Conservation (phyloP, 1,140 invertebrate species). For the Lethocerus indicus region DNA sequence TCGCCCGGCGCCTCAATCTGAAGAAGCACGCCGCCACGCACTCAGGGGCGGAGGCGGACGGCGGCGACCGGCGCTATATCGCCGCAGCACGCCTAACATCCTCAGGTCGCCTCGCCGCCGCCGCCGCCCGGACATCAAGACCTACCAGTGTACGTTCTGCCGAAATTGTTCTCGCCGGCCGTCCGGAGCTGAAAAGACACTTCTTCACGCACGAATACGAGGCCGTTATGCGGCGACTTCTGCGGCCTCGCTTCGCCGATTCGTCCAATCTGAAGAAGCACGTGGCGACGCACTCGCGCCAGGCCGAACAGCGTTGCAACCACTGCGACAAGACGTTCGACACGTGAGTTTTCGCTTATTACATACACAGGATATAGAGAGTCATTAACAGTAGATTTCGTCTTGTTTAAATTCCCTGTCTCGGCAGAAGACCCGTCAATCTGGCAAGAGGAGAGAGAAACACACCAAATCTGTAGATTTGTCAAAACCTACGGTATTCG, state of each 20-base stretch:
- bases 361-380: constrained; percentile 2
- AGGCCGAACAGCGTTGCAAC: not conserved
- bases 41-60: too few species aligned
- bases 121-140: too few species aligned
- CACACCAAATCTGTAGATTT: constrained; percentile 2
- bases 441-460: not conserved
- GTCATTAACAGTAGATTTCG: constrained; percentile 2
- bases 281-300: not conserved
- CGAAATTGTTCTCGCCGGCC: too few species aligned
- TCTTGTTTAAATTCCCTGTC: constrained; percentile 4
- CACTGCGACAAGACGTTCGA: not conserved
- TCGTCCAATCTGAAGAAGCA: constrained; percentile 7
- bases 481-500: constrained; percentile 1
- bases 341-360: not conserved
- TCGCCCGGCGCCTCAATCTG: too few species aligned
- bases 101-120: too few species aligned
- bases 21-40: too few species aligned
- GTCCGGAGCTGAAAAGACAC: constrained; percentile 4
- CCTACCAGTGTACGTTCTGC: too few species aligned
- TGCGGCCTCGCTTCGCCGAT: constrained; percentile 6
- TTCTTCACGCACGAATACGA: constrained; percentile 1
- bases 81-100: too few species aligned
- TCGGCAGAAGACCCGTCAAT: not conserved
- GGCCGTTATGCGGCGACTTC: constrained; percentile 6
- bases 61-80: too few species aligned